Evolutionary conservation across 2,888 invertebrate species (phyloP), one percentile per base, ranked within the genome.

Genomic region (Ligdia adustata): DNA sequence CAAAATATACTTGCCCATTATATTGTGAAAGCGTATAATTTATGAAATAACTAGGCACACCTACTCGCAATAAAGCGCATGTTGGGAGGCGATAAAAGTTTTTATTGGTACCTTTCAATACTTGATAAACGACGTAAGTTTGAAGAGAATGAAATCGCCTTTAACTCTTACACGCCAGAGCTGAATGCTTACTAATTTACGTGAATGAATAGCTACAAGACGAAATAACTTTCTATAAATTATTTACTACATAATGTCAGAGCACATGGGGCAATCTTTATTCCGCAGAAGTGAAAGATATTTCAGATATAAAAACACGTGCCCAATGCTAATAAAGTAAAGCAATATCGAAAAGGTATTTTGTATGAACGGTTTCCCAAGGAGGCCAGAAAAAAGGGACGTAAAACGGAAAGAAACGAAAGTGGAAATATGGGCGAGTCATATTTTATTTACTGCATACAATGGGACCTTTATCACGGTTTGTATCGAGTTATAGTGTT

Each of bases 391-490:
- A 83, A 84, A 86, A 84, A 79, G 73, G 84, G 80, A 72, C 79
- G 81, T 87, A 88, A 89, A 84, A 84, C 69, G 74, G 66, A 75
- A 82, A 84, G 82, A 86, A 86, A 83, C 82, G 83, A 85, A 87
- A 82, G 84, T 83, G 81, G 84, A 88, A 87, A 86, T 86, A 89
- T 85, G 84, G 79, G 75, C 82, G 82, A 86, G 84, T 86, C 84
- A 89, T 90, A 89, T 90, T 87, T 90, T 90, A 90, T 90, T 90
- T 90, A 89, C 89, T 87, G 82, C 83, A 85, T 82, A 87, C 89
- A 90, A 89, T 89, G 77, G 88, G 82, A 81, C 87, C 85, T 89
- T 84, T 87, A 90, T 88, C 87, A 82, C 82, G 72, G 82, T 79
- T 79, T 83, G 84, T 85, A 83, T 84, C 75, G 76, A 77, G 80